phyloP scores from a whole-genome alignment of 2,113 vertebrate species.

The Crotalus tigris region DNA sequence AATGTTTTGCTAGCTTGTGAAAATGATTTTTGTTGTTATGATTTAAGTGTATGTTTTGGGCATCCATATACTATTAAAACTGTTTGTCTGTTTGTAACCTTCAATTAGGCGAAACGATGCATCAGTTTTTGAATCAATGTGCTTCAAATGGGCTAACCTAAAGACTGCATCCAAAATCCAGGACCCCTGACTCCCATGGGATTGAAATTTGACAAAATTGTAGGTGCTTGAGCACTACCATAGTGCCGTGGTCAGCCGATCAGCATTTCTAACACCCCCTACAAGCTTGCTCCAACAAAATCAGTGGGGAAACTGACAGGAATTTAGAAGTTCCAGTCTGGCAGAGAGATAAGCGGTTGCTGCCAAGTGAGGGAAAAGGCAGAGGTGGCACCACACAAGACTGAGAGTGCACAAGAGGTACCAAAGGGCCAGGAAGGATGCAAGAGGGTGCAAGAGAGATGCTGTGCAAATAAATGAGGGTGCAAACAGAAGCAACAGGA shows the following conservation, averaged over 20 bases:
- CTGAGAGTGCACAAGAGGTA: not conserved
- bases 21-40: not conserved
- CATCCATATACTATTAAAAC: not conserved
- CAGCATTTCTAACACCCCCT: not conserved
- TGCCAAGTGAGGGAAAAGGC: not conserved
- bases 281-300: not conserved
- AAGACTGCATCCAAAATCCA: not conserved
- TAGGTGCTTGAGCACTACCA: not conserved
- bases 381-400: not conserved
- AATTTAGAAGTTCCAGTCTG: not conserved
- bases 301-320: not conserved
- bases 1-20: not conserved
- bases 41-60: not conserved
- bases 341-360: not conserved
- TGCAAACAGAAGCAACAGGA: not conserved
- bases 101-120: not conserved
- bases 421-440: not conserved
- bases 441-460: not conserved
- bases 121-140: not conserved
- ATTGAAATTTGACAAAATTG: not conserved
- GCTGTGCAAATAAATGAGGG: not conserved
- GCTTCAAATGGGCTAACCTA: not conserved
- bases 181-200: not conserved
- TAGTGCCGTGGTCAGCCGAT: not conserved
- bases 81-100: not conserved